Percentiles rank a stretch among this genome's conserved stretches.
These are phyloP conservation scores for Poecilia velifera DNA, from an alignment of 2,797 vertebrate species.

Conservation along the genomic window DNA sequence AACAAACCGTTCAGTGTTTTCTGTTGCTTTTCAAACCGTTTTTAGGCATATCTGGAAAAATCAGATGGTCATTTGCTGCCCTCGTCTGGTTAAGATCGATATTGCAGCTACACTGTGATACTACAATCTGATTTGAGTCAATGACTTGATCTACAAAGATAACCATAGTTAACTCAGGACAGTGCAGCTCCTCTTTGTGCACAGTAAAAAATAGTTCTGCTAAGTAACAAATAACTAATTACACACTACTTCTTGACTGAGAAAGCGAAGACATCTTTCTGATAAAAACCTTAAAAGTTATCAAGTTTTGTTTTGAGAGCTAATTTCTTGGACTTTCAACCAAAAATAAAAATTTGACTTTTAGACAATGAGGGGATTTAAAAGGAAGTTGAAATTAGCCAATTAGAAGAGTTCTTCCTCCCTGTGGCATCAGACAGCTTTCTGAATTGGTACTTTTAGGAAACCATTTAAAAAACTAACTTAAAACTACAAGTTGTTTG, in stretches of 20 bases:
- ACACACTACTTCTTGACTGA: neutral
- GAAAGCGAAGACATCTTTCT: neutral
- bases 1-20: conserved; percentile 11
- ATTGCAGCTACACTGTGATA: conserved; percentile 31
- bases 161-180: neutral
- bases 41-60: neutral
- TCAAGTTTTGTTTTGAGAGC: neutral
- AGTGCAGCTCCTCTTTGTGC: neutral
- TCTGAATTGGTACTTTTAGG: neutral
- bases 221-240: neutral
- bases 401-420: neutral
- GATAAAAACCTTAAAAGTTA: neutral
- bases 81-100: conserved; percentile 67
- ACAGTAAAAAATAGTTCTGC: neutral
- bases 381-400: neutral
- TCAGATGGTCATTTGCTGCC: conserved; percentile 64
- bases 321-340: neutral
- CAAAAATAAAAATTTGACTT: neutral
- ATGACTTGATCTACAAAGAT: neutral
- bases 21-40: conserved; percentile 14
- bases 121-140: neutral
- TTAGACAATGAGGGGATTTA: neutral
- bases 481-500: neutral
- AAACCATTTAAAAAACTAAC: neutral
- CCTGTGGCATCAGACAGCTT: neutral